A percentile compares a stretch with the other conserved stretches of the same genome.
These are phyloP conservation scores for Cnemophilus loriae DNA, from an alignment of 2,113 vertebrate species.

Conservation along the genomic window DNA sequence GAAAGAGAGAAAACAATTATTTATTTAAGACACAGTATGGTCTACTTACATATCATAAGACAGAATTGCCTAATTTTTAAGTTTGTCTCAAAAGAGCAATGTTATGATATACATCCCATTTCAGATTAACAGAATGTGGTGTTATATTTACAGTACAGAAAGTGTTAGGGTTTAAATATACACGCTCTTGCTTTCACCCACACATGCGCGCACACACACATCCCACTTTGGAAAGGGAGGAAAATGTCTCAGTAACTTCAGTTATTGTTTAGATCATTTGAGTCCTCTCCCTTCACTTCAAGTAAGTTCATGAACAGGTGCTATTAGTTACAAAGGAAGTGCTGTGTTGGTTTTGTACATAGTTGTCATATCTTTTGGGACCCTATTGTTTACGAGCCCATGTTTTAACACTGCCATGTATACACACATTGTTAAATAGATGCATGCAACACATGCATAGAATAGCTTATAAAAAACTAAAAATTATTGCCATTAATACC, in stretches of 20 bases:
- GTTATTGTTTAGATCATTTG: neutral
- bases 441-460: conserved; percentile 67
- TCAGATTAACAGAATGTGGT: conserved; percentile 67
- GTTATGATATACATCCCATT: conserved; percentile 70
- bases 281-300: conserved; percentile 49
- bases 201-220: neutral
- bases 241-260: neutral
- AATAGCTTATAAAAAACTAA: conserved; percentile 47
- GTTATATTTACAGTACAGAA: conserved; percentile 65
- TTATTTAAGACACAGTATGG: conserved; percentile 75
- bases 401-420: conserved; percentile 34
- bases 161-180: conserved; percentile 28
- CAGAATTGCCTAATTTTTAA: conserved; percentile 69
- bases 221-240: conserved; percentile 10
- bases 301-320: conserved; percentile 65
- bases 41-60: conserved; percentile 73
- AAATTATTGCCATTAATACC: conserved; percentile 63
- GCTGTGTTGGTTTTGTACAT: neutral
- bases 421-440: conserved; percentile 49
- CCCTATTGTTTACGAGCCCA: neutral
- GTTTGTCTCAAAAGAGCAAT: conserved; percentile 70
- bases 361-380: neutral
- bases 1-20: conserved; percentile 71
- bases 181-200: conserved; percentile 40
- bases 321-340: conserved; percentile 57